Evolutionary conservation across 92 coral and sea anemone species (phyloP), one percentile per base, ranked within the genome.

Genomic region (Epizoanthus fatuus): DNA sequence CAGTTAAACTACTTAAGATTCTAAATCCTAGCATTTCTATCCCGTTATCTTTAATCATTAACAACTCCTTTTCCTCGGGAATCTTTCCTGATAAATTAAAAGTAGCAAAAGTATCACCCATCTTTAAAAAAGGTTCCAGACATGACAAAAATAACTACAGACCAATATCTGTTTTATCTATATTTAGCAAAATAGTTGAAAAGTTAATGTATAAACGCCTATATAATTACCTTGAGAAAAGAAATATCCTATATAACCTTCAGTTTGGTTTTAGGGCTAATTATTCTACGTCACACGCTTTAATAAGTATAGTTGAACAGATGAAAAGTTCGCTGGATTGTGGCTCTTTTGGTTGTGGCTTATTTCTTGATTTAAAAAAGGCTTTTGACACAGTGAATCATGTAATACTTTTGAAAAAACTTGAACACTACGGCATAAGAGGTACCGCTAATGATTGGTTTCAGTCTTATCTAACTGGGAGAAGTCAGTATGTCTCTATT

Each of bases 391-490:
- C 75, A 12, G 75, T 70, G 3, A 45, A 70, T 19, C 58, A 70
- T 22, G 17, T 20, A 16, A 69, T 25, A n/a, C 56, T 69, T 8
- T n/a, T 35, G 38, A 35, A 15, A 14, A 67, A 67, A 38, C 42
- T 59, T 29, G 11, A 40, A 10, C 81, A 63, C 22, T 72, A 74
- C 37, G 89, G 84, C 66, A 47, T 76, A 14, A 35, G 84, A 76
- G 84, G 70, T 20, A 85, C 35, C 44, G 88, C 88, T 35, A 53
- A 60, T 45, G 65, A 85, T 16, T 85, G 88, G 88, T 86, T 86
- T 76, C 73, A 60, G 15, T 84, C 81, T 15, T 75, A 49, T 55
- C 52, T 75, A 56, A n/a, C 66, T 15, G 56, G 56, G 16, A 49
- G 81, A 49, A 49, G 29, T 38, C 66, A 75, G 52, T 55, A 19